Base-by-base conservation (phyloP, 2,797 vertebrate species). In the Karalla daura region DNA sequence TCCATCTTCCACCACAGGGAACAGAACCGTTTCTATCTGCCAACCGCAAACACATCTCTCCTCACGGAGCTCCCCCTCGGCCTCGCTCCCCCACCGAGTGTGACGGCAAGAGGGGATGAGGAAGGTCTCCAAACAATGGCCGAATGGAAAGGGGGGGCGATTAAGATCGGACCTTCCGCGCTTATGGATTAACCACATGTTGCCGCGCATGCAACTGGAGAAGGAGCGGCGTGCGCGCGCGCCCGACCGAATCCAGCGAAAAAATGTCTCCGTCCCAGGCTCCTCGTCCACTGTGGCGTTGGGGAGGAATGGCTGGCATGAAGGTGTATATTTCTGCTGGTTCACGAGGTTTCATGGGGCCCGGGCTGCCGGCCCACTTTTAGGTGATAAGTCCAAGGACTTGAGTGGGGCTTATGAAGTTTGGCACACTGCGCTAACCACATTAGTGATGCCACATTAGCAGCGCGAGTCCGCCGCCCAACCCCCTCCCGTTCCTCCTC, bases 371-470 rank as follows among this genome's bases (percentile, higher is more conserved):
- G 17, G 15, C 36, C 32, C 55, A 37, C 49, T 47, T 58, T 36
- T 51, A 54, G 56, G 20, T 44, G 18, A 63, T 15, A 36, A 33
- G 50, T 46, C 41, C 67, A 65, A 58, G 14, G 55, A 58, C 60
- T 63, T 18, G 18, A 41, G 27, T 13, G 17, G 45, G 52, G 47
- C 28, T 74, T 53, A 43, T 44, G 39, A 41, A 58, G 44, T 80
- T 69, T 81, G 80, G 72, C 74, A 60, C 51, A 52, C 68, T 62
- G 63, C 53, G 54, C 36, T 49, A 58, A 75, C 59, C 70, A 66
- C 79, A 80, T 86, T 81, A 76, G 81, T 66, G 60, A 78, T 60
- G 71, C 63, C 70, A 87, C 78, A 78, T 85, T 82, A 87, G 71
- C 74, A 37, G 60, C 58, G 33, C 18, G 39, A 76, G 39, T 53